Base-by-base conservation (phyloP, 2,888 invertebrate species). In the Phengaris arion region DNA sequence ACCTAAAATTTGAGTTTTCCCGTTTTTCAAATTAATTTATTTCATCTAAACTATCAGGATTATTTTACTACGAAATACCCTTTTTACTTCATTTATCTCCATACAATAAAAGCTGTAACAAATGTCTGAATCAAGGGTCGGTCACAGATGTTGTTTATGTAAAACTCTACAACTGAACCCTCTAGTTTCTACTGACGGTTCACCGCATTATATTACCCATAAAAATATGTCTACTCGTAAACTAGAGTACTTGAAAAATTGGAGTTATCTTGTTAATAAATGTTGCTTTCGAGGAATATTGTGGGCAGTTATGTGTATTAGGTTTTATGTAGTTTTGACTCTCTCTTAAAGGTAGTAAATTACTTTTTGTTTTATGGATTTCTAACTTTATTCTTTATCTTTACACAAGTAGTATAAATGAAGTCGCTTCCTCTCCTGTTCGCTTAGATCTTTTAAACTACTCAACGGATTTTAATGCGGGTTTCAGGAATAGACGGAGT, bases 61-160 rank as follows among this genome's bases (percentile, higher is more conserved):
- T 5, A 35, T 64, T 45, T 35, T 12, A 64, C 64, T 64, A 0
- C 64, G 13, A 35, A 59, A 59, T 5, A 52, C 35, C 64, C 64
- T 64, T 35, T 15, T 22, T 64, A 64, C 12, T 15, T 45, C 64
- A 52, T 12, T 52, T 59, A 59, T 59, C 22, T 59, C 59, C n/a
- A 59, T 54, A 59, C 22, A 74, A 51, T 48, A 69, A 69, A 69
- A 75, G 45, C 54, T 54, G 54, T 55, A 54, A 69, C 68, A 15
- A 55, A 70, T 69, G 55, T 70, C 69, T 69, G 75, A 22, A 75
- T 75, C 54, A 75, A 75, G 85, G 86, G 84, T 84, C 84, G 86
- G 88, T 85, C 91, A 85, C 91, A 92, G 92, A 92, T 92, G 92
- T 89, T 89, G 90, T 89, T 91, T 90, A 91, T 91, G 86, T 89